Evolutionary conservation across 2,888 invertebrate genomes (phyloP).

Genomic region (Molanna angustata): DNA sequence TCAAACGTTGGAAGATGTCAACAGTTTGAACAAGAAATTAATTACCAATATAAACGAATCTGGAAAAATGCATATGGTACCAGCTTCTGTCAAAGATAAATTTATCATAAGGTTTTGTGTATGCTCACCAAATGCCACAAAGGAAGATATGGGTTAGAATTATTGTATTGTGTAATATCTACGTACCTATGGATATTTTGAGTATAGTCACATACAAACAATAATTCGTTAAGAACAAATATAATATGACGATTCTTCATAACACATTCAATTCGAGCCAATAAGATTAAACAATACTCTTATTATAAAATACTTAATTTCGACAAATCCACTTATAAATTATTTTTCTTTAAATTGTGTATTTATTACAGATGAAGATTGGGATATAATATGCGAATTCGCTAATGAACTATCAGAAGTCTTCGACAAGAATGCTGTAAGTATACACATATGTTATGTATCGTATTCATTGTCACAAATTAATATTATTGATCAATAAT

Average conservation of each 20-base stretch:
- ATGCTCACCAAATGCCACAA: constrained; percentile 84
- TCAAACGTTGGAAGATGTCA: constrained; percentile 43
- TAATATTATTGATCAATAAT: no score
- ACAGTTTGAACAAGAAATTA: constrained; percentile 84
- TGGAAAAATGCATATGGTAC: constrained; percentile 96
- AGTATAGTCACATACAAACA: no score
- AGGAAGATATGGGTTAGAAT: constrained; percentile 70
- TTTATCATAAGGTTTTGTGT: constrained; percentile 95
- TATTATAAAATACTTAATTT: no score
- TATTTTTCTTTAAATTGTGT: no score
- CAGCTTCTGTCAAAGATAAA: constrained; percentile 83
- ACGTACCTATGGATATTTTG: neutral
- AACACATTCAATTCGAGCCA: neutral
- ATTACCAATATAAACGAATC: constrained; percentile 91
- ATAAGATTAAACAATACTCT: neutral
- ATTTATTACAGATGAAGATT: constrained; percentile 65
- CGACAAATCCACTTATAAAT: no score
- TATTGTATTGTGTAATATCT: neutral
- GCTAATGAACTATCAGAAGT: constrained; percentile 77
- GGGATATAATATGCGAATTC: constrained; percentile 80
- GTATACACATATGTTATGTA: no score
- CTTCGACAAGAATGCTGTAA: constrained; percentile 59
- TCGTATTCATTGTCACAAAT: no score
- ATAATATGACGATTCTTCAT: neutral
- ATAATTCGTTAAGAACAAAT: no score